phyloP scores from a whole-genome alignment of 2,888 invertebrate species.

The Sclerodermus sp. region DNA sequence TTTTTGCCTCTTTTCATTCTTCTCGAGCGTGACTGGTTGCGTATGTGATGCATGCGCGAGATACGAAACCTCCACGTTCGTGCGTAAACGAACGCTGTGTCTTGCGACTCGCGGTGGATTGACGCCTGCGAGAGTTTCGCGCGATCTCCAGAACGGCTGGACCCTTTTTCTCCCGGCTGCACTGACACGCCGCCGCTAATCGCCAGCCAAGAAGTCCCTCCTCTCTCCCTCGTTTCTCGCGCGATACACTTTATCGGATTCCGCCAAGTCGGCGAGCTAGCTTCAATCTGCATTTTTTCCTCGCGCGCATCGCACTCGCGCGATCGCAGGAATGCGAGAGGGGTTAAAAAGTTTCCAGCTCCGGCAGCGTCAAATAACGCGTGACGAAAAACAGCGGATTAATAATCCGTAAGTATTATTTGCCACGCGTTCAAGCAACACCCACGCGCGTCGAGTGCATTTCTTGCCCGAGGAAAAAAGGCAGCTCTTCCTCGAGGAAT shows the following conservation, averaged over 20 bases:
- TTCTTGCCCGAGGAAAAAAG: no score
- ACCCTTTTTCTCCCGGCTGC: no score
- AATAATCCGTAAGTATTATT: neutral
- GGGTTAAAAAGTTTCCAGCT: no score
- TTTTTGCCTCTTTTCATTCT: neutral
- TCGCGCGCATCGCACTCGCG: no score
- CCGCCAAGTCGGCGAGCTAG: neutral
- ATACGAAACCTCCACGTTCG: constrained; percentile 28
- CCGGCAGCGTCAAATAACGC: neutral
- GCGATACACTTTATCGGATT: neutral
- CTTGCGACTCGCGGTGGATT: constrained; percentile 11
- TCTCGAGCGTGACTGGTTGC: constrained; percentile 18
- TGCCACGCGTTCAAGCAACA: no score
- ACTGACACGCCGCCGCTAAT: no score
- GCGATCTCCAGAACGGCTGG: neutral
- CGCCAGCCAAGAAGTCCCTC: no score
- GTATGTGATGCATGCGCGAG: constrained; percentile 43
- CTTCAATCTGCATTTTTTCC: neutral
- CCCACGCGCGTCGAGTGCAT: no score
- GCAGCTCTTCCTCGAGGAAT: no score
- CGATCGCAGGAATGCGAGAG: neutral
- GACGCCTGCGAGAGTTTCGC: neutral
- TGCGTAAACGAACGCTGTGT: constrained; percentile 32
- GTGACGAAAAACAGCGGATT: constrained; percentile 1
- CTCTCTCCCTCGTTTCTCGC: neutral